Base-by-base conservation (phyloP, 2,113 vertebrate species). In the Galeopterus variegatus region DNA sequence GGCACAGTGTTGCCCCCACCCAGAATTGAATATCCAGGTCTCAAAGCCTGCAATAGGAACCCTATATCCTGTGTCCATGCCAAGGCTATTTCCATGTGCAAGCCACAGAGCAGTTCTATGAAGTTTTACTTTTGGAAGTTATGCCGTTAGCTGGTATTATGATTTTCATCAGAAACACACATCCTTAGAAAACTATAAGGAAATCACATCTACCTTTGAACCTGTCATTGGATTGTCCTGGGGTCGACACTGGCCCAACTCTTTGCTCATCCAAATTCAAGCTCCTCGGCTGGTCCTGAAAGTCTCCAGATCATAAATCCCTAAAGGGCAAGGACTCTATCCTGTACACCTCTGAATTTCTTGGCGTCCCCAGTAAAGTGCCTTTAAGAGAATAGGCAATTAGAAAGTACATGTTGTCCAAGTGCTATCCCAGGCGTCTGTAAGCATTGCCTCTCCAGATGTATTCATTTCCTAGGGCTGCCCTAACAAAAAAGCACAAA, bases 391-490 rank as follows among this genome's bases (percentile, higher is more conserved):
- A 83, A 26, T 31, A 73, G 65, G 36, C 31, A 23, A 26, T 62
- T 28, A 41, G 24, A 64, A 96, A 90, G 33, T 3, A 56, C 1
- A 0, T 5, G 36, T 5, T 26, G 0, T 19, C 33, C 24, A n/a
- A 31, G 73, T 33, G 26, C 14, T 31, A 12, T 3, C 41, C 21
- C 14, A 5, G 13, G 58, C 4, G 62, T 1, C 2, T 0, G 6
- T 21, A n/a, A 79, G 48, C 41, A 8, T 6, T 36, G 23, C 21
- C 26, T 56, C 82, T 41, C 14, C 24, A 82, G 72, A 72, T 7
- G 1, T 33, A 31, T 67, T 72, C 11, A 15, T 64, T 54, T 82
- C 85, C n/a, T 52, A n/a, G 67, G 2, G n/a, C 33, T 86, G 28
- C 41, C 28, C 1, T 81, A 62, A 60, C 81, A 62, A 75, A 19